Evolutionary conservation across 2,888 invertebrate species (phyloP), one percentile per base, ranked within the genome.

Genomic region (Baccha elongata): DNA sequence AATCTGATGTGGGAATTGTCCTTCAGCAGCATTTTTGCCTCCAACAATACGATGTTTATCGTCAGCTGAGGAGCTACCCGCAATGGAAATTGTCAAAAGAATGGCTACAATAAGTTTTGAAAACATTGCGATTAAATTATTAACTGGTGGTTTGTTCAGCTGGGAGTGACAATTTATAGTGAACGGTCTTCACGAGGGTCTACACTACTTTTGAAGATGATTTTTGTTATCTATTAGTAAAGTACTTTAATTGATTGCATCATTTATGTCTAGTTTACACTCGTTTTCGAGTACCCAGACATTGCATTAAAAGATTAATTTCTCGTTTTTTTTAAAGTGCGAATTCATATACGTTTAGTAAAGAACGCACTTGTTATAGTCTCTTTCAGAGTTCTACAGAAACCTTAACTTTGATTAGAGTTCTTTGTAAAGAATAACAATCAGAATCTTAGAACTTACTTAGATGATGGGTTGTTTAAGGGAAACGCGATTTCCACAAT

Each of bases 1-100:
- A 3, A 90, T 86, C 85, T 91, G 90, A 86, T 90, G 88, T 0
- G 89, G 89, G 84, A 91, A 91, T 74, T 91, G 89, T 0, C 88
- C 88, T 6, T 81, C 85, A 0, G 13, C 35, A 0, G 91, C 91
- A 17, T 87, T 79, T 2, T 85, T 65, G 0, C 91, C 91, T 3
- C 90, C 90, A 35, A 90, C 88, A 62, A 90, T 86, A 7, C 88
- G 88, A 6, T 26, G 60, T 2, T 60, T 50, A 7, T 46, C 52
- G 1, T 46, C 67, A 7, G 62, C 68, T 8, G 55, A 44, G 1
- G 50, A 60, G 32, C 7, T 55, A 6, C 15, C 55, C 15, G 55
- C 7, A 8, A 83, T 1, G 17, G 44, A 53, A 17, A 62, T 1
- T 21, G 42, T 13, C 4, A 62, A 53, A 10, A 78, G 11, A 37